Base-by-base conservation (phyloP, 2,113 vertebrate genomes). In the Anhinga anhinga region DNA sequence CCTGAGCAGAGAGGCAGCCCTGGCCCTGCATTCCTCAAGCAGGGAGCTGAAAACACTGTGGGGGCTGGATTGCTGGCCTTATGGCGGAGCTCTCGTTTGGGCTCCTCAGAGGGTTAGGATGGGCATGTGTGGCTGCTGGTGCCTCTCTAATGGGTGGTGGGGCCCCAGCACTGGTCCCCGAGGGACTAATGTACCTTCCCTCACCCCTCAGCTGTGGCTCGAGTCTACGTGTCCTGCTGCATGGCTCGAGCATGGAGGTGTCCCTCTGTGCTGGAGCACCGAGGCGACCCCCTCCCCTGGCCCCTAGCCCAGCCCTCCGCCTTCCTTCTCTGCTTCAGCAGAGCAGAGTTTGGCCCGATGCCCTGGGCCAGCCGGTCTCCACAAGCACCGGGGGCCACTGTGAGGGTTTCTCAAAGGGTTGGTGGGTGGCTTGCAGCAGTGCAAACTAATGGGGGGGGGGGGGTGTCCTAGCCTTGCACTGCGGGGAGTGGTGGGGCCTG, bases 351-450 rank as follows among this genome's bases (percentile, higher is more conserved):
- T 93, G 94, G 86, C 79, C 42, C 1, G 0, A 1, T 25, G 82
- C 92, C 92, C 32, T 5, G 13, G 77, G 15, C 56, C 81, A 69
- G 93, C 73, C 1, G 36, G 2, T 58, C 66, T 58, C 56, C 36
- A 34, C 0, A 4, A n/a, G 44, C 61, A 49, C 52, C 0, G 0
- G 55, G 53, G 82, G 27, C 79, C 38, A 15, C 10, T 0, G 0
- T 2, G 22, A 42, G 50, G 56, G 15, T 7, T 42, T 55, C 70
- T 72, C 27, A 15, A 0, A 8, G 36, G 0, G 0, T 13, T 13
- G 36, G 38, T 2, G 3, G n/a, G 69, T 1, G 2, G 44, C 62
- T 55, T 25, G 21, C 38, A 71, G 52, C 56, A 20, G 18, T 5
- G 19, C 10, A n/a, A 8, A 67, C 9, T 32, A 40, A 59, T 9